Evolutionary conservation across 53 echinoderm and acorn worm genomes (phyloP), one percentile per base, ranked within the genome.

Genomic region (Glandiceps talaboti): DNA sequence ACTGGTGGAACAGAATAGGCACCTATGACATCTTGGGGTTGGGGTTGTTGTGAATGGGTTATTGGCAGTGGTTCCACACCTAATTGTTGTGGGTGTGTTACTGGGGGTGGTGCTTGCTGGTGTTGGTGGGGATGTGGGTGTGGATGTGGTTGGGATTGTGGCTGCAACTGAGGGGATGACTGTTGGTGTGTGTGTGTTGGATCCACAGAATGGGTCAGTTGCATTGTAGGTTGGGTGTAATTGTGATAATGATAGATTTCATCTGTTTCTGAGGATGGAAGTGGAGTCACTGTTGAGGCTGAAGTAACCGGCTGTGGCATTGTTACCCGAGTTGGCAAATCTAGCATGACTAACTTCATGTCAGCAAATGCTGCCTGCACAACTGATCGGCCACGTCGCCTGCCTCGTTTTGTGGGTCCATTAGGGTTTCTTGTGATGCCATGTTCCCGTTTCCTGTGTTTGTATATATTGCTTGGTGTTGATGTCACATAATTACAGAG

Each of bases 381-480:
- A 20, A 20, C 64, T 12, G 20, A 45, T 20, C 64, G 64, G 6
- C 64, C 64, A 45, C 20, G 6, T 45, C 20, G 6, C 64, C 64
- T 45, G 6, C 6, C 6, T 12, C 6, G 6, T 45, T 45, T 45
- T 20, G 6, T 45, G n/a, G n/a, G n/a, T n/a, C n/a, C n/a, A 45
- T 45, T 45, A 12, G 64, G 64, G 64, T 45, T 20, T 20, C 78
- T 45, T 12, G 83, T 80, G 25, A 90, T 85, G 28, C 93, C 93
- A 29, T 93, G 93, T 33, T 87, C 88, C 14, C 93, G 90, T 73
- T 93, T 93, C 1, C 84, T 80, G 29, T 93, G 93, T 30, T 93
- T 93, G 80, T 93, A 93, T 1, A 93, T 81, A 30, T 93, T 93
- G 84, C 93, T 93, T 74, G 87, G 87, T 27, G 93, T 93, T 29